Evolutionary conservation across 2,888 invertebrate genomes (phyloP).

Genomic region (Stenoptilia bipunctidactyla): DNA sequence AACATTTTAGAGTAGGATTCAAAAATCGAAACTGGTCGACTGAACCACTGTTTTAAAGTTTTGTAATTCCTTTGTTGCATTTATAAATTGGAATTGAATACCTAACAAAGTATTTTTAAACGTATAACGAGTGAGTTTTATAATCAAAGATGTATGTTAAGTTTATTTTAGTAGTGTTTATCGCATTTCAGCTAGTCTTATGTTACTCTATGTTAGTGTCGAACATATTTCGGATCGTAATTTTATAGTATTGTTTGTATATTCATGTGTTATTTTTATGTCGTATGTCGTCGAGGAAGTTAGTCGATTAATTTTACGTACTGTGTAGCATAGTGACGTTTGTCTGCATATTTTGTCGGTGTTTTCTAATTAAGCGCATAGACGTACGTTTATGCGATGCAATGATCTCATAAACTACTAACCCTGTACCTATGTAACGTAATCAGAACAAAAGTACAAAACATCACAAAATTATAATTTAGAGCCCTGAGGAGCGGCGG

Average conservation of each 20-base stretch:
- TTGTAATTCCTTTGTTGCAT: conserved; percentile 42
- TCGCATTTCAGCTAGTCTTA: conserved; percentile 71
- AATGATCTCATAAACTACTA: conserved; percentile 71
- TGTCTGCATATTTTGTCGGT: conserved; percentile 65
- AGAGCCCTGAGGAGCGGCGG: conserved; percentile 18
- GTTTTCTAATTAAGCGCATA: conserved; percentile 62
- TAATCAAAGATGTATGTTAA: conserved; percentile 68
- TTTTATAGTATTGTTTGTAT: conserved; percentile 57
- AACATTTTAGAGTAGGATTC: conserved; percentile 17
- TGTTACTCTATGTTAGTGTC: conserved; percentile 54
- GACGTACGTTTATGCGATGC: conserved; percentile 45
- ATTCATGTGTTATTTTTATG: conserved; percentile 45
- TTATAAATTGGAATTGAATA: conserved; percentile 59
- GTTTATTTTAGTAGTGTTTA: conserved; percentile 62
- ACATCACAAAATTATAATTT: conserved; percentile 27
- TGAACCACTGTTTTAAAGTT: conserved; percentile 22
- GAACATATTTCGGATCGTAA: conserved; percentile 49
- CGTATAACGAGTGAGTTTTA: conserved; percentile 61
- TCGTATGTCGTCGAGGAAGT: conserved; percentile 19
- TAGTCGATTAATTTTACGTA: conserved; percentile 32
- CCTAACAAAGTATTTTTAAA: conserved; percentile 47
- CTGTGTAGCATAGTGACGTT: conserved; percentile 50
- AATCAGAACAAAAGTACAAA: conserved; percentile 67
- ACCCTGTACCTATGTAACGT: conserved; percentile 43
- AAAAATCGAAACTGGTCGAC: conserved; percentile 31